Conservation (phyloP, 2,888 invertebrate genomes). For the Caenorhabditis japonica region DNA sequence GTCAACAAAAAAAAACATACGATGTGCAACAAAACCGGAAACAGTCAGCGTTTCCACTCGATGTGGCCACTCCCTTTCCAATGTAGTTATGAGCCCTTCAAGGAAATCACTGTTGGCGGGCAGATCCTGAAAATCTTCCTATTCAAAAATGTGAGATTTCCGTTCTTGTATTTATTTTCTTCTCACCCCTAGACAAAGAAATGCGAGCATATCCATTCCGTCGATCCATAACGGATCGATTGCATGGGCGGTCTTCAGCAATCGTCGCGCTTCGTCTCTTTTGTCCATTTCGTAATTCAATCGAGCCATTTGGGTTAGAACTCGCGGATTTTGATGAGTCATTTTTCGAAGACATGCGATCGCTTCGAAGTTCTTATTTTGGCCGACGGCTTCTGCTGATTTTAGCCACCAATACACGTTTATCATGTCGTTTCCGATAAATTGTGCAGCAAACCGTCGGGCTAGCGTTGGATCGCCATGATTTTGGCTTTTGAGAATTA, state of each 20-base stretch:
- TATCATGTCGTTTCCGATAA: constrained; percentile 3
- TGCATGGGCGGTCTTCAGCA: constrained; percentile 13
- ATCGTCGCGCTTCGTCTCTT: constrained; percentile 22
- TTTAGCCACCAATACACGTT: constrained; percentile 36
- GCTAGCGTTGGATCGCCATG: not conserved
- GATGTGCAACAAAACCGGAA: constrained; percentile 21
- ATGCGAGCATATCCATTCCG: constrained; percentile 45
- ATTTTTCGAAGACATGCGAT: constrained; percentile 24
- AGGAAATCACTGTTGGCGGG: not conserved
- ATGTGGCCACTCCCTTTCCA: constrained; percentile 29
- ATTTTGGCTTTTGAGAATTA: not conserved
- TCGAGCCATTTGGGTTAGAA: constrained; percentile 25
- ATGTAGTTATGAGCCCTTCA: not conserved
- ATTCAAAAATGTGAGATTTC: not conserved
- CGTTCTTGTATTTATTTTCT: not conserved
- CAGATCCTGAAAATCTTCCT: constrained; percentile 27
- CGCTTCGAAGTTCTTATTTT: constrained; percentile 18
- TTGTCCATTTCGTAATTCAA: constrained; percentile 21
- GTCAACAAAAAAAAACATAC: not conserved
- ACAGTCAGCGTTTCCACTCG: constrained; percentile 29
- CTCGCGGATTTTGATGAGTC: constrained; percentile 31
- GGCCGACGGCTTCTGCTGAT: constrained; percentile 17
- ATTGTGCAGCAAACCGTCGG: constrained; percentile 1
- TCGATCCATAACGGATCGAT: constrained; percentile 30
- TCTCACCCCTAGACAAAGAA: constrained; percentile 16